Percentiles rank a stretch among this genome's conserved stretches.
Evolutionary conservation across 1,140 invertebrate genomes (phyloP).

Genomic region (Xylocopa sonorina): DNA sequence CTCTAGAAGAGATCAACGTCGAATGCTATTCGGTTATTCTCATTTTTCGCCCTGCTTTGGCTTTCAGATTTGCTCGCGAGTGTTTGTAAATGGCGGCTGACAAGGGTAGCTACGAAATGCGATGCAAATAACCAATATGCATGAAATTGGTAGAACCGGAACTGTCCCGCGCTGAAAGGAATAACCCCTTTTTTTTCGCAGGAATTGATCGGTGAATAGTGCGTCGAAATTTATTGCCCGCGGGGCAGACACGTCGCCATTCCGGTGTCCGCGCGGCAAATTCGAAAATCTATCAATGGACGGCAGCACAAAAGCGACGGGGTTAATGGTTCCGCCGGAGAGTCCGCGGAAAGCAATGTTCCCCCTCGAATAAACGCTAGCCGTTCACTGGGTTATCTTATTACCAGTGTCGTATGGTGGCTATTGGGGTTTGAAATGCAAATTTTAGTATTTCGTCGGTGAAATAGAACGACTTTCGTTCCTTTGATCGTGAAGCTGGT

Average conservation of each 20-base stretch:
- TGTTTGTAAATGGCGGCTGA: too few species aligned
- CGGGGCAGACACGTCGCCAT: background rate
- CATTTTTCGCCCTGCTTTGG: too few species aligned
- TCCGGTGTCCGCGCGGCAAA: slow-evolving; percentile 1
- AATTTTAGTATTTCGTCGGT: slow-evolving; percentile 25
- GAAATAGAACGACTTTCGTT: too few species aligned
- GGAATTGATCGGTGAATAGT: background rate
- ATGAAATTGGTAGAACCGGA: background rate
- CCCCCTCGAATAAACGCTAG: background rate
- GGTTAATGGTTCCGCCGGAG: slow-evolving; percentile 6
- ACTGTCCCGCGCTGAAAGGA: slow-evolving; percentile 1
- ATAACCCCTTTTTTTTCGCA: slow-evolving; percentile 1
- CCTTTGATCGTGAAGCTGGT: too few species aligned
- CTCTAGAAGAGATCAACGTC: too few species aligned
- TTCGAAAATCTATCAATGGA: slow-evolving; percentile 49
- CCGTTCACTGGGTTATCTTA: slow-evolving; percentile 48
- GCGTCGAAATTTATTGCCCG: slow-evolving; percentile 26
- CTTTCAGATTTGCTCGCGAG: too few species aligned
- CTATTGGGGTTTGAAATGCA: slow-evolving; percentile 43
- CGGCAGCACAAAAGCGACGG: slow-evolving; percentile 22
- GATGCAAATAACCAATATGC: slow-evolving; percentile 6
- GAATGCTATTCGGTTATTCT: too few species aligned
- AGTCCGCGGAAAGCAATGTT: slow-evolving; percentile 22
- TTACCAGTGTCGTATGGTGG: slow-evolving; percentile 25
- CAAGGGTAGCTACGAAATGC: background rate